Evolutionary conservation across 2,888 invertebrate genomes (phyloP), one percentile per base, ranked within the genome.

Genomic region (Megaustenia siamemsis): DNA sequence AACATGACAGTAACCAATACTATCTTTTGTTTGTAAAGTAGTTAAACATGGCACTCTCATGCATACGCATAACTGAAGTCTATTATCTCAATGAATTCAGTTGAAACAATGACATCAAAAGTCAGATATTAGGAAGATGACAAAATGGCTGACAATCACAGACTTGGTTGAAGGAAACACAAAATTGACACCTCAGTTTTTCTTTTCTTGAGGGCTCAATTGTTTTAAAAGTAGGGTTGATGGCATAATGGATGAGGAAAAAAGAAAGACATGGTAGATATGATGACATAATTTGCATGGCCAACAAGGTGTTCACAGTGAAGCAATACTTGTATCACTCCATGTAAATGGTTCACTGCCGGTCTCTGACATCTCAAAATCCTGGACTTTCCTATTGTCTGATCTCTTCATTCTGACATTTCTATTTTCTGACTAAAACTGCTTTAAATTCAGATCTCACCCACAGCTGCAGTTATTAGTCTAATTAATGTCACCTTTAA

Each of bases 251-350:
- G 32, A 6, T 63, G 32, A 32, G 45, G 63, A 8, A 66, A 32
- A 66, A 66, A 45, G 79, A 79, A 79, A 79, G 79, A 79, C 79
- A 68, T 79, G 79, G 79, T 79, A 79, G 79, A 79, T 79, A 63
- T 79, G 40, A 63, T 53, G 35, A 49, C 35, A 53, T 28, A 32
- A 15, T 40, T 77, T 56, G 77, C 60, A 56, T 40, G 35, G 49
- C 28, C 49, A 75, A 75, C 49, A 24, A 71, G 43, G 40, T 10
- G 24, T 71, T 43, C 43, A 40, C 71, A 24, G 10, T 38, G 10
- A 68, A 68, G n/a, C n/a, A n/a, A n/a, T n/a, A n/a, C n/a, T n/a
- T n/a, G n/a, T n/a, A n/a, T n/a, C n/a, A n/a, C n/a, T n/a, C n/a
- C n/a, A n/a, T n/a, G n/a, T n/a, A n/a, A n/a, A n/a, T n/a, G n/a